Conservation (phyloP, 2,113 vertebrate species). For the Perognathus longimembris region DNA sequence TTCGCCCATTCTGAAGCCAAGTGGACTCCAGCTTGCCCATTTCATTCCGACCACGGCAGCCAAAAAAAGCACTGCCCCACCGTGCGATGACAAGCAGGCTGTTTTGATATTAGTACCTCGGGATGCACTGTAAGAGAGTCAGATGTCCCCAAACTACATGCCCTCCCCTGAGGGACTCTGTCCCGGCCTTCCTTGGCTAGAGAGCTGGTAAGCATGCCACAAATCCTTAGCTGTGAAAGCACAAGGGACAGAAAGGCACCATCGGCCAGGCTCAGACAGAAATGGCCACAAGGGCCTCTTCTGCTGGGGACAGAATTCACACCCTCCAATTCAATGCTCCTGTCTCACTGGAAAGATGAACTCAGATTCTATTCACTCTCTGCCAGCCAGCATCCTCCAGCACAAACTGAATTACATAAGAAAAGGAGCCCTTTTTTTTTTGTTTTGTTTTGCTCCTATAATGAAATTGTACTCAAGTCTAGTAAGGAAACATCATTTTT, state of each 20-base stretch:
- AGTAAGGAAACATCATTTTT: slow-evolving; percentile 48
- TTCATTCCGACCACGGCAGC: slow-evolving; percentile 73
- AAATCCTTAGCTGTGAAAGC: slow-evolving; percentile 49
- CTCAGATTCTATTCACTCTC: slow-evolving; percentile 48
- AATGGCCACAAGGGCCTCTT: slow-evolving; percentile 32
- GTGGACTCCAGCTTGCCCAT: slow-evolving; percentile 78
- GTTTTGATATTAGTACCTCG: slow-evolving; percentile 81
- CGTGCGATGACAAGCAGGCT: slow-evolving; percentile 76
- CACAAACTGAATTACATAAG: slow-evolving; percentile 41
- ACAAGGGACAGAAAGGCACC: slow-evolving; percentile 1
- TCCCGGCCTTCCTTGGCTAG: slow-evolving; percentile 53
- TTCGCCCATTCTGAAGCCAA: slow-evolving; percentile 76
- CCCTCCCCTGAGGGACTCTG: slow-evolving; percentile 62
- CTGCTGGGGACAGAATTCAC: slow-evolving; percentile 7
- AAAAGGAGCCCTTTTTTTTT: slow-evolving; percentile 52
- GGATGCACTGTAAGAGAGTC: slow-evolving; percentile 70
- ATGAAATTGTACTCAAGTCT: slow-evolving; percentile 40
- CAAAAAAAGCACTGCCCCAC: slow-evolving; percentile 74
- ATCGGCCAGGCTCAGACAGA: background rate
- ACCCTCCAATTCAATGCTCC: background rate
- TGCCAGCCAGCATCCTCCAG: slow-evolving; percentile 36
- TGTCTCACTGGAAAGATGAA: slow-evolving; percentile 54
- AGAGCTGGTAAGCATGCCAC: slow-evolving; percentile 29
- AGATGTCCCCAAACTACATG: slow-evolving; percentile 78
- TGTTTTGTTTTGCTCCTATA: slow-evolving; percentile 28